phyloP scores from a whole-genome alignment of 2,888 invertebrate genomes.

The Agrochola circellaris region DNA sequence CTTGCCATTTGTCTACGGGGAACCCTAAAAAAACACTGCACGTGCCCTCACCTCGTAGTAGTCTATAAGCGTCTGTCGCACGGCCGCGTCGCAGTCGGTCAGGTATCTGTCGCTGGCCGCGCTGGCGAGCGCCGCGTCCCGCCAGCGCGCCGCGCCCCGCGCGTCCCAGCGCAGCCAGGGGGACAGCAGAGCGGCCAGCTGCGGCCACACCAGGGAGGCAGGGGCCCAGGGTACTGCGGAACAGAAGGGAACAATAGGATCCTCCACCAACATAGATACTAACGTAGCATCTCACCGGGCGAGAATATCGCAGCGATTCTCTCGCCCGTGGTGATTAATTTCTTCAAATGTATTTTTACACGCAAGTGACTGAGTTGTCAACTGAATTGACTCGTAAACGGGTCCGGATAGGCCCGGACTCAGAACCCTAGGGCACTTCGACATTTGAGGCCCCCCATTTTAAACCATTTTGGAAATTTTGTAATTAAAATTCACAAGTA shows the following conservation, averaged over 20 bases:
- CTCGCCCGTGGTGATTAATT: too few species aligned
- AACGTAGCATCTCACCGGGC: not conserved
- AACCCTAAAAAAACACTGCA: not conserved
- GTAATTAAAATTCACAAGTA: too few species aligned
- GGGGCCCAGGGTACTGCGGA: slow-evolving; percentile 92
- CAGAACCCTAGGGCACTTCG: too few species aligned
- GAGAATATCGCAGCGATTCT: not conserved
- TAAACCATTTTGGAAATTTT: too few species aligned
- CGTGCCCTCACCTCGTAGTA: slow-evolving; percentile 90
- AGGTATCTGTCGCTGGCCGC: slow-evolving; percentile 92
- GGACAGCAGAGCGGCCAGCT: slow-evolving; percentile 91
- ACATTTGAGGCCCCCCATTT: too few species aligned
- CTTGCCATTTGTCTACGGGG: too few species aligned
- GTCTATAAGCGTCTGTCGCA: slow-evolving; percentile 88
- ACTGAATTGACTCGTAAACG: too few species aligned
- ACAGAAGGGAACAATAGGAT: not conserved
- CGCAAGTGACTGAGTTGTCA: too few species aligned
- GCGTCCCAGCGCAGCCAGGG: slow-evolving; percentile 93
- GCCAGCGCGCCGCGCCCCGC: slow-evolving; percentile 92
- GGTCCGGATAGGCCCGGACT: too few species aligned
- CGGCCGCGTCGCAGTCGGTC: slow-evolving; percentile 85
- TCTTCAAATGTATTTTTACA: too few species aligned
- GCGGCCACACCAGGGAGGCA: slow-evolving; percentile 93
- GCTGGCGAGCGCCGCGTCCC: slow-evolving; percentile 90
- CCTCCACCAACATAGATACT: not conserved